Evolutionary conservation across 2,113 vertebrate genomes (phyloP), one percentile per base, ranked within the genome.

Genomic region (Cervus canadensis): DNA sequence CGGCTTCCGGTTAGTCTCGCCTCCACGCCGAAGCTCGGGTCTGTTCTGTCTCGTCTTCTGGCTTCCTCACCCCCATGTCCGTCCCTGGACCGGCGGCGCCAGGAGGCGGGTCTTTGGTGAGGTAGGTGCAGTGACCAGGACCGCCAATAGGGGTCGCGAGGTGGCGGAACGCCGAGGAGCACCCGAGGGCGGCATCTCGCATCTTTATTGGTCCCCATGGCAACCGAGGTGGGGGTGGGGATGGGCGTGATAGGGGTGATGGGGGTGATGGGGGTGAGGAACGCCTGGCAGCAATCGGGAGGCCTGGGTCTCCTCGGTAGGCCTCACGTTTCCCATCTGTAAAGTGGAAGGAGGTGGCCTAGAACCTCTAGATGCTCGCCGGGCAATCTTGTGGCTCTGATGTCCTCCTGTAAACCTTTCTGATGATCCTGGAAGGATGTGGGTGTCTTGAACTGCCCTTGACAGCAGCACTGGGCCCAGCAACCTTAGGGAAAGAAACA

Each of bases 151-250:
- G 45, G 82, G 91, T n/a, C 81, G 13, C 89, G 19, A 14, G 25
- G 76, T 1, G 0, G 56, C 12, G 0, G 5, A 14, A 3, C 60
- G 48, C 15, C 0, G 7, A 7, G 15, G 40, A 43, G 19, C 45
- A 0, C 0, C 23, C 0, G 7, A 9, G 5, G 50, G 45, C 3
- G 28, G 54, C 52, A 60, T 25, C 40, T 45, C 1, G 5, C 0
- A 6, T 52, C 26, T 60, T 0, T 23, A 11, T 6, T 11, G 40
- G 26, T 13, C 4, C 40, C n/a, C 25, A 19, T 19, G 87, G 57
- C 40, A 16, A 23, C 13, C 26, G 36, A 40, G n/a, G 71, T 74
- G n/a, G 36, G 11, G 36, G 5, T 40, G 67, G 21, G 67, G 67
- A 40, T 25, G 36, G 11, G 6, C 48, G 12, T 50, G 36, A 10